These are phyloP conservation scores for Decapterus maruadsi DNA, from an alignment of 2,797 vertebrate genomes.

Conservation along the genomic window DNA sequence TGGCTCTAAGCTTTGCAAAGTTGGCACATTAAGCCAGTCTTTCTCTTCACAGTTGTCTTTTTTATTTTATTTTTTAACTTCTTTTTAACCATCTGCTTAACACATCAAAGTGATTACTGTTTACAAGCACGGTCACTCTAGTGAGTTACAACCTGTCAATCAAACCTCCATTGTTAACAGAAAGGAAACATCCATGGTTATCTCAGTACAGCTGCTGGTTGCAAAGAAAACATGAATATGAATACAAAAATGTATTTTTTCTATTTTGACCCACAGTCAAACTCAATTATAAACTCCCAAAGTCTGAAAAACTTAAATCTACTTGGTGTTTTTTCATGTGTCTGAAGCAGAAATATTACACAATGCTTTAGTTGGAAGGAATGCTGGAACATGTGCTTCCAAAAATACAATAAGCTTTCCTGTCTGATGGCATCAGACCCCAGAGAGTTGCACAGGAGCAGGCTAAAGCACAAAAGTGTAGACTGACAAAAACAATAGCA, in stretches of 20 bases:
- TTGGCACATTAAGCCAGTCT: background rate
- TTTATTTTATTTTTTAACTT: background rate
- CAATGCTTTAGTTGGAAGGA: slow-evolving; percentile 3
- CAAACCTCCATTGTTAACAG: background rate
- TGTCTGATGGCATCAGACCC: slow-evolving; percentile 24
- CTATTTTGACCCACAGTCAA: background rate
- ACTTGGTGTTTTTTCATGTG: background rate
- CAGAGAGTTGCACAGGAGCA: background rate
- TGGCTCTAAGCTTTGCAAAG: background rate
- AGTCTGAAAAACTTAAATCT: no score
- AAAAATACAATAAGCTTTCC: slow-evolving; percentile 21
- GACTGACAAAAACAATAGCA: slow-evolving; percentile 19
- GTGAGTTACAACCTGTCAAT: slow-evolving; percentile 15
- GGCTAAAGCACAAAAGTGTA: slow-evolving; percentile 15
- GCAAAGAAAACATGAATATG: background rate
- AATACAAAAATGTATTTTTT: background rate
- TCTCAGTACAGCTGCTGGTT: background rate
- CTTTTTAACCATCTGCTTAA: background rate
- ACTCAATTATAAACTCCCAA: background rate
- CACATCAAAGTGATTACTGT: background rate
- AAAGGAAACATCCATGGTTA: background rate
- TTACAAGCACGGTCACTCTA: background rate
- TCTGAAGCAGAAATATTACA: background rate
- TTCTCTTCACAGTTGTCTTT: background rate
- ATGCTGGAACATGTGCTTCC: background rate